A percentile compares a stretch with the other conserved stretches of the same genome.
These are phyloP conservation scores for Drosophila subobscura DNA, from an alignment of 1,140 invertebrate species.

Conservation along the genomic window DNA sequence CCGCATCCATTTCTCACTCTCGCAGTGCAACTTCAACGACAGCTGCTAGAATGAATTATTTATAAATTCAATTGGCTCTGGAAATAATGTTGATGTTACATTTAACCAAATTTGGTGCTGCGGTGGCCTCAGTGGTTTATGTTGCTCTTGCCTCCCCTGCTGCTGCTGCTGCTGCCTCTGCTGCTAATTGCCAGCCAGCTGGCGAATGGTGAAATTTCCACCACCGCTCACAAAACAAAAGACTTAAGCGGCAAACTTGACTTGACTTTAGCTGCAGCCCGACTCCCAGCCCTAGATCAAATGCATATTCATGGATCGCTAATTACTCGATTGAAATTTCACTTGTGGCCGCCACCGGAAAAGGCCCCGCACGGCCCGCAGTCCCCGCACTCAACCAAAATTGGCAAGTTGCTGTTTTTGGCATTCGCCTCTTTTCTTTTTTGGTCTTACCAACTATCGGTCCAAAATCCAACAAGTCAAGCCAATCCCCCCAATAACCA, in stretches of 20 bases:
- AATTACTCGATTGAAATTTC: slow-evolving; percentile 49
- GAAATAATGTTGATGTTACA: slow-evolving; percentile 79
- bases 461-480: slow-evolving; percentile 48
- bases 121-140: slow-evolving; percentile 18
- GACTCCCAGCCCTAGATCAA: slow-evolving; percentile 25
- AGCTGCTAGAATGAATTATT: slow-evolving; percentile 72
- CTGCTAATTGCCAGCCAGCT: slow-evolving; percentile 65
- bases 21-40: slow-evolving; percentile 17
- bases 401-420: slow-evolving; percentile 56
- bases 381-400: slow-evolving; percentile 22
- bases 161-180: slow-evolving; percentile 27
- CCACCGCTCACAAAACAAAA: slow-evolving; percentile 45
- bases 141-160: neutral
- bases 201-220: slow-evolving; percentile 64
- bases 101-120: slow-evolving; percentile 75
- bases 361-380: slow-evolving; percentile 28
- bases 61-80: slow-evolving; percentile 73
- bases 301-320: slow-evolving; percentile 58
- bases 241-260: slow-evolving; percentile 56
- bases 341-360: slow-evolving; percentile 53
- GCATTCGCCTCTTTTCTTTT: slow-evolving; percentile 31
- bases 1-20: slow-evolving; percentile 10
- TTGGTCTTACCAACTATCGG: slow-evolving; percentile 14
- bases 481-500: slow-evolving; percentile 3
- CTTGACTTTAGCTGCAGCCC: slow-evolving; percentile 13